Conservation (phyloP, 2,797 vertebrate species). For the Smutsia gigantea region DNA sequence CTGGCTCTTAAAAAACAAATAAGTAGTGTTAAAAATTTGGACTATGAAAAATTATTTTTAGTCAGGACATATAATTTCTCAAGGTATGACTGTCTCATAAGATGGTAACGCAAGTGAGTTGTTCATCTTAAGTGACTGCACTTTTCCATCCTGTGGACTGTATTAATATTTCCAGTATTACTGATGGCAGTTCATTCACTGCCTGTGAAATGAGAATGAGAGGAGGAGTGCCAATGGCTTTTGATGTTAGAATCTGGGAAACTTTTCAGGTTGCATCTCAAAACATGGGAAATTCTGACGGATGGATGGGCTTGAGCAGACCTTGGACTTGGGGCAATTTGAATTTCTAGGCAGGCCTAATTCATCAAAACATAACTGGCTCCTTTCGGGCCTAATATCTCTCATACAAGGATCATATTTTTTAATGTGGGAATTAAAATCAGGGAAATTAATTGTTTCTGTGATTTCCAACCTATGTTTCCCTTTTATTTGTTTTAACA, state of each 20-base stretch:
- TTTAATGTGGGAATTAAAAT: too few species aligned
- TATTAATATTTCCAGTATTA: slow-evolving; percentile 45
- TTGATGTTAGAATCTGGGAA: slow-evolving; percentile 76
- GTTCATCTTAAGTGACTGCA: slow-evolving; percentile 18
- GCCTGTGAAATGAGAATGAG: slow-evolving; percentile 73
- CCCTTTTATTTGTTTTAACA: slow-evolving; percentile 65
- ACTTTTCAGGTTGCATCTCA: slow-evolving; percentile 78
- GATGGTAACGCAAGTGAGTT: slow-evolving; percentile 30
- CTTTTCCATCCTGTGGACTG: slow-evolving; percentile 25
- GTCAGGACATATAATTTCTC: slow-evolving; percentile 46
- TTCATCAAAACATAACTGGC: slow-evolving; percentile 73
- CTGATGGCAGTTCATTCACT: slow-evolving; percentile 58
- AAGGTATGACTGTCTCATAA: slow-evolving; percentile 22
- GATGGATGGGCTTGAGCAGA: slow-evolving; percentile 66
- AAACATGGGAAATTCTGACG: slow-evolving; percentile 69
- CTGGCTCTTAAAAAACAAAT: slow-evolving; percentile 37
- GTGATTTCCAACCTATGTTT: slow-evolving; percentile 45
- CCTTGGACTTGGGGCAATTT: slow-evolving; percentile 66
- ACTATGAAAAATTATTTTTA: slow-evolving; percentile 64
- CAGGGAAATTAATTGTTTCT: slow-evolving; percentile 71
- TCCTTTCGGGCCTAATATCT: slow-evolving; percentile 50
- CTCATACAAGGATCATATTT: slow-evolving; percentile 59
- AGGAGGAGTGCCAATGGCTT: slow-evolving; percentile 56
- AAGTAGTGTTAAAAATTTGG: slow-evolving; percentile 39
- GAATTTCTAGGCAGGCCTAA: slow-evolving; percentile 71